Evolutionary conservation across 2,113 vertebrate genomes (phyloP).

Genomic region (Archocentrus centrarchus): DNA sequence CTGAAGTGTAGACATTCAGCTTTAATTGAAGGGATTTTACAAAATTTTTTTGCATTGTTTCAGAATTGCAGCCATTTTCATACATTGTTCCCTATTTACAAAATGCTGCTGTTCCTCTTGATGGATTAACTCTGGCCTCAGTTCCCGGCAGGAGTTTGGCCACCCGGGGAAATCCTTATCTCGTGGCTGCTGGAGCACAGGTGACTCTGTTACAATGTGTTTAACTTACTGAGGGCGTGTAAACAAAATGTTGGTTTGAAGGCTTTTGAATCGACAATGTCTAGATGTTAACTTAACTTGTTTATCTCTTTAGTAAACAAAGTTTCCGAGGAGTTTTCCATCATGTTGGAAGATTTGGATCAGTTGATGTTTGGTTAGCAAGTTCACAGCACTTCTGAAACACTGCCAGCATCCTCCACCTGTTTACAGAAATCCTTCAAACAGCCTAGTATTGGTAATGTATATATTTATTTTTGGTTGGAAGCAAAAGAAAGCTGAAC

Average conservation of each 20-base stretch:
- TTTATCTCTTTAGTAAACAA: constrained; percentile 8
- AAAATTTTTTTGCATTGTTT: fast-evolving
- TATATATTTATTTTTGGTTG: not conserved
- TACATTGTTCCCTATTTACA: not conserved
- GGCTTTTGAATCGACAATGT: constrained; percentile 27
- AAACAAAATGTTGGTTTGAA: constrained; percentile 46
- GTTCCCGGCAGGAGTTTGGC: constrained; percentile 26
- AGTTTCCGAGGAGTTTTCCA: constrained; percentile 13
- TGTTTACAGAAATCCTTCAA: not conserved
- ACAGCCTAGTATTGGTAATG: too few species aligned
- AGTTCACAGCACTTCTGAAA: fast-evolving
- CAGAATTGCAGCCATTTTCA: not conserved
- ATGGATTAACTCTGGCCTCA: not conserved
- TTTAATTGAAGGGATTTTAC: not conserved
- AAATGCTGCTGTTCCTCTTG: not conserved
- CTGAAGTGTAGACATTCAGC: not conserved
- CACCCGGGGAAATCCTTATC: constrained; percentile 36
- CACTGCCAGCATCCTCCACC: not conserved
- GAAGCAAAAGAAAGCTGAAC: not conserved
- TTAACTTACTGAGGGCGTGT: constrained; percentile 47
- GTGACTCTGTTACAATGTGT: constrained; percentile 31
- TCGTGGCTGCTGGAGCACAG: constrained; percentile 16
- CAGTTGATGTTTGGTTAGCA: not conserved
- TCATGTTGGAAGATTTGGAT: not conserved
- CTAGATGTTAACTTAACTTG: constrained; percentile 23